These are phyloP conservation scores for Mongoloraphidia duomilia DNA, from an alignment of 2,888 invertebrate genomes.

Conservation along the genomic window DNA sequence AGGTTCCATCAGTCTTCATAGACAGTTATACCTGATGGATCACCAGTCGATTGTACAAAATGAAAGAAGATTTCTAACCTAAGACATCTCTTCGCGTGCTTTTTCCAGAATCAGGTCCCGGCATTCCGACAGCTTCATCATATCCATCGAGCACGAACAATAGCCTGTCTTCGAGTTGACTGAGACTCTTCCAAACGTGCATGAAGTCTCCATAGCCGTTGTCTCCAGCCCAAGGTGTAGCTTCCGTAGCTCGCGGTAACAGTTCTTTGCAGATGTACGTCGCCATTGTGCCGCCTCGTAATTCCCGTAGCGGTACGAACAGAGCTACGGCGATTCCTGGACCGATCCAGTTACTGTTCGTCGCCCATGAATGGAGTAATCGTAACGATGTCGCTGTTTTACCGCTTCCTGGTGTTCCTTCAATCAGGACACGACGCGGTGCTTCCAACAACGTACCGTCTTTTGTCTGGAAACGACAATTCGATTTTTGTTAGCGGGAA, in stretches of 20 bases:
- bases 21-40: too few relatives aligned
- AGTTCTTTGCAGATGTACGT: constrained; percentile 22
- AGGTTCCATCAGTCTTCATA: too few relatives aligned
- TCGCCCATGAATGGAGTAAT: constrained; percentile 39
- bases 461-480: constrained; percentile 25
- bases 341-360: constrained; percentile 28
- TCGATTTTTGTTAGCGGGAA: too few relatives aligned
- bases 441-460: constrained; percentile 34
- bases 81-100: constrained; percentile 27
- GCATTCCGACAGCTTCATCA: constrained; percentile 30
- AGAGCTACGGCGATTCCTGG: constrained; percentile 34
- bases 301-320: constrained; percentile 36
- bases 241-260: constrained; percentile 28
- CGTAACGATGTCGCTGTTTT: constrained; percentile 35
- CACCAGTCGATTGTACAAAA: too few relatives aligned
- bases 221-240: constrained; percentile 14
- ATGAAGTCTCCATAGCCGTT: constrained; percentile 20
- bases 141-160: constrained; percentile 38
- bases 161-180: constrained; percentile 32
- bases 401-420: constrained; percentile 37
- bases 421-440: constrained; percentile 35
- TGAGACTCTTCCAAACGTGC: constrained; percentile 29
- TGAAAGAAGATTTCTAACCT: too few relatives aligned
- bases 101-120: constrained; percentile 23
- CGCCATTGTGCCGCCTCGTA: constrained; percentile 26